Base-by-base conservation (phyloP, 2,888 invertebrate species). In the Eilema griseolum region DNA sequence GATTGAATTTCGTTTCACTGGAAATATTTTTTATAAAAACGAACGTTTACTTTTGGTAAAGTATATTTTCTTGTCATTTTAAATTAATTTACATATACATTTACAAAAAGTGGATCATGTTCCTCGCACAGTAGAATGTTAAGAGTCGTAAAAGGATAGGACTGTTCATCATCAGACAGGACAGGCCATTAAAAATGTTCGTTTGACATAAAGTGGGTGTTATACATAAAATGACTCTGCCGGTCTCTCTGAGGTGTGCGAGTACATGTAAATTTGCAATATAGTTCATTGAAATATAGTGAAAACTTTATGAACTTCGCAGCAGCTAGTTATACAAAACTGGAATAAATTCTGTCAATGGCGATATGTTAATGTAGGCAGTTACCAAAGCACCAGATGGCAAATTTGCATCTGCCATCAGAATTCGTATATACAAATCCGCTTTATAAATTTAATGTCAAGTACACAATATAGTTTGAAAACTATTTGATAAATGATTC, bases 321-420 rank as follows among this genome's bases (percentile, higher is more conserved):
- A 20, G n/a, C 14, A 14, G 28, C 37, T 63, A n/a, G 20, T 23
- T 60, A 61, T 46, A 72, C 67, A 64, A 80, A 80, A 73, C 62
- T 46, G 66, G 64, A 76, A 77, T 66, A 67, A 74, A 67, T 72
- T 74, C 28, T 71, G 61, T 61, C 64, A 73, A 75, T 70, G 41
- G 41, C 72, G 69, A 69, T 71, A 65, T 71, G 56, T 75, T 77
- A 75, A 66, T 62, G 69, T 61, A 67, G 67, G 69, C 61, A 59
- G 68, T 31, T 64, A 72, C 78, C 66, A 74, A 67, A 71, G 70
- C 71, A 69, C 72, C 83, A 77, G 81, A 79, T 83, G 81, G 71
- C 72, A 77, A 69, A 83, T 81, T 81, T 81, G 74, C 81, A 81
- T 81, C 71, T 59, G 61, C 78, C 76, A 72, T 75, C 75, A 72